Percentiles rank a stretch among this genome's conserved stretches.
Conservation (phyloP, 92 coral and sea anemone genomes). For the Plumapathes pennacea region DNA sequence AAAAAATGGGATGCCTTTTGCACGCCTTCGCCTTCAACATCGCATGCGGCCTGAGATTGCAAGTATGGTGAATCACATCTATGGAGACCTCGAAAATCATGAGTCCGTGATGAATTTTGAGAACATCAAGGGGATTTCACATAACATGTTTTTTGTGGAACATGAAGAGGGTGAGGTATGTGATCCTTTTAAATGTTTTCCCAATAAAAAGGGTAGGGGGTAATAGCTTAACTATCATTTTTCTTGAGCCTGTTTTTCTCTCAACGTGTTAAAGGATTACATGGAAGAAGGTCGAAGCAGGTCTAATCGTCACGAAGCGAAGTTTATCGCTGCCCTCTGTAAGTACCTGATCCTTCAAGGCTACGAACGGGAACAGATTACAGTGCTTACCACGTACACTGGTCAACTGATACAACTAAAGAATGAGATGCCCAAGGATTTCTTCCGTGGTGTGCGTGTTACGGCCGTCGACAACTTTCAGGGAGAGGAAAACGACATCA, state of each 20-base stretch:
- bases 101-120: conserved; percentile 74
- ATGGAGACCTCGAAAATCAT: conserved; percentile 68
- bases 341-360: conserved; percentile 90
- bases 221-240: no score
- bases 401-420: conserved; percentile 91
- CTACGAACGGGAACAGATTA: conserved; percentile 74
- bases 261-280: conserved; percentile 43
- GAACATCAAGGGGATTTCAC: conserved; percentile 68
- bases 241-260: no score
- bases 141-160: conserved; percentile 73
- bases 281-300: conserved; percentile 87
- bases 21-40: conserved; percentile 75
- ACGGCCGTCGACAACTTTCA: conserved; percentile 98
- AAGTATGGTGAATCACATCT: conserved; percentile 77
- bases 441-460: conserved; percentile 82
- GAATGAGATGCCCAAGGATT: conserved; percentile 67
- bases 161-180: conserved; percentile 74
- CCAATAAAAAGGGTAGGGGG: no score
- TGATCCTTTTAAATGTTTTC: no score
- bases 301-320: conserved; percentile 89
- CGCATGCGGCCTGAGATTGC: conserved; percentile 98
- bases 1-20: conserved; percentile 68
- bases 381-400: conserved; percentile 88
- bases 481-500: conserved; percentile 96
- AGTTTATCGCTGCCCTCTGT: conserved; percentile 82